Evolutionary conservation across 2,888 invertebrate genomes (phyloP).

Genomic region (Tetranychus piercei): DNA sequence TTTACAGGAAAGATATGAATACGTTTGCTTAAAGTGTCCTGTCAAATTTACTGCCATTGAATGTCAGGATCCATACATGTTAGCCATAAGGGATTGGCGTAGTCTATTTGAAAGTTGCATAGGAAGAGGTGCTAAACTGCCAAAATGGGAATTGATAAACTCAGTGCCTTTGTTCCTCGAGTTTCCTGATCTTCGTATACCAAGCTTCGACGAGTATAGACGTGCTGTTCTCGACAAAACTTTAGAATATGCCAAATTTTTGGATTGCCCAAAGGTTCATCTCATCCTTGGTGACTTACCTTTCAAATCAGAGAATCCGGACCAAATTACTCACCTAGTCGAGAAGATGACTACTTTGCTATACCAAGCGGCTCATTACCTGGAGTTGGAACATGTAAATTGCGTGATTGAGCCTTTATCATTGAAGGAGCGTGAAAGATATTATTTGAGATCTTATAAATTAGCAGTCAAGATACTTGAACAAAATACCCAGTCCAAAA

Average conservation of each 20-base stretch:
- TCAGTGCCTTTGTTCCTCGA: conserved; percentile 4
- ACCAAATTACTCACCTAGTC: not conserved
- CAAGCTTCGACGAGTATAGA: conserved; percentile 7
- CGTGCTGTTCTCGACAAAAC: conserved; percentile 3
- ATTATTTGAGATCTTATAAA: conserved; percentile 21
- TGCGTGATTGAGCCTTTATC: conserved; percentile 20
- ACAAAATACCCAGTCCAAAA: conserved; percentile 12
- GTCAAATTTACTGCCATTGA: conserved; percentile 12
- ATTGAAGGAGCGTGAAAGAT: conserved; percentile 13
- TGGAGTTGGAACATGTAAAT: conserved; percentile 13
- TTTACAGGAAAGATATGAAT: conserved; percentile 16
- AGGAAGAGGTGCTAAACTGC: not conserved
- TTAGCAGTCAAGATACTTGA: conserved; percentile 16
- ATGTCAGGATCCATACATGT: conserved; percentile 20
- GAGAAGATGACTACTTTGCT: conserved; percentile 12
- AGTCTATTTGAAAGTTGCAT: conserved; percentile 1
- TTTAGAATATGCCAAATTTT: conserved; percentile 15
- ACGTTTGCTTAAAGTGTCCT: not conserved
- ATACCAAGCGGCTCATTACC: conserved; percentile 14
- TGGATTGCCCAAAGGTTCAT: conserved; percentile 11
- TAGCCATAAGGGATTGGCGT: conserved; percentile 18
- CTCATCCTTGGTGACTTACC: conserved; percentile 5
- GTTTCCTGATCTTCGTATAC: not conserved
- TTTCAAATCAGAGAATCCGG: not conserved
- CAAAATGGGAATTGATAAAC: conserved; percentile 20